A percentile compares a stretch with the other conserved stretches of the same genome.
These are phyloP conservation scores for Platycheirus albimanus DNA, from an alignment of 2,888 invertebrate species.

Conservation along the genomic window DNA sequence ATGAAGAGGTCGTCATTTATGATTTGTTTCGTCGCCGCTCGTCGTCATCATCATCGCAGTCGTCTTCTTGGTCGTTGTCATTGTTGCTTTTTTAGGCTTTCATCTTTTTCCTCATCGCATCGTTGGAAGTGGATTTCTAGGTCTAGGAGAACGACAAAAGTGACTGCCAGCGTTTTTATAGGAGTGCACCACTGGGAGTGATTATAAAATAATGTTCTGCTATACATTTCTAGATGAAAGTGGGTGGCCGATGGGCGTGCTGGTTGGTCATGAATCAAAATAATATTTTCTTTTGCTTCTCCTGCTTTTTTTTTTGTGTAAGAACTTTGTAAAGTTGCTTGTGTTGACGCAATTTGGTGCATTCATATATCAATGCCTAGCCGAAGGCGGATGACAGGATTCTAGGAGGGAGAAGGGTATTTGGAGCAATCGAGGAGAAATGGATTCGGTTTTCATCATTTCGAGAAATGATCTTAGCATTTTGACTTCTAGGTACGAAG, in stretches of 20 bases:
- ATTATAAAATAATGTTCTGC: slow-evolving; percentile 29
- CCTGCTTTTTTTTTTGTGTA: slow-evolving; percentile 34
- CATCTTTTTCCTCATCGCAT: slow-evolving; percentile 62
- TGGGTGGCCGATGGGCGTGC: neutral
- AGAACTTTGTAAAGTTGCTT: slow-evolving; percentile 40
- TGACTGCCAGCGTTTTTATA: slow-evolving; percentile 47
- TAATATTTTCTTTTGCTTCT: slow-evolving; percentile 66
- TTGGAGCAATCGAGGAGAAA: slow-evolving; percentile 44
- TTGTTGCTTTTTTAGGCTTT: slow-evolving; percentile 48
- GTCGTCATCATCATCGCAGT: slow-evolving; percentile 9
- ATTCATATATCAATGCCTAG: slow-evolving; percentile 52
- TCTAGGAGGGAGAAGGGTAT: neutral
- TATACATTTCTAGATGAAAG: slow-evolving; percentile 15
- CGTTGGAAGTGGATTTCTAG: slow-evolving; percentile 72
- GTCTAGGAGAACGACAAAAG: slow-evolving; percentile 67
- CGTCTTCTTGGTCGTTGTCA: slow-evolving; percentile 23
- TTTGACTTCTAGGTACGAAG: slow-evolving; percentile 7
- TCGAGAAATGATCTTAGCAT: slow-evolving; percentile 62
- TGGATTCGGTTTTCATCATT: slow-evolving; percentile 66
- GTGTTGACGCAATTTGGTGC: slow-evolving; percentile 60
- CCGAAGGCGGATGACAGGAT: slow-evolving; percentile 22
- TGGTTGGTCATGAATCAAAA: slow-evolving; percentile 61
- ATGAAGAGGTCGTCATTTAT: slow-evolving; percentile 67
- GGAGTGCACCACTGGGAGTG: slow-evolving; percentile 54
- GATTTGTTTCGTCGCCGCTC: slow-evolving; percentile 64